Evolutionary conservation across 2,888 invertebrate species (phyloP).

Genomic region (Cepaea hortensis): DNA sequence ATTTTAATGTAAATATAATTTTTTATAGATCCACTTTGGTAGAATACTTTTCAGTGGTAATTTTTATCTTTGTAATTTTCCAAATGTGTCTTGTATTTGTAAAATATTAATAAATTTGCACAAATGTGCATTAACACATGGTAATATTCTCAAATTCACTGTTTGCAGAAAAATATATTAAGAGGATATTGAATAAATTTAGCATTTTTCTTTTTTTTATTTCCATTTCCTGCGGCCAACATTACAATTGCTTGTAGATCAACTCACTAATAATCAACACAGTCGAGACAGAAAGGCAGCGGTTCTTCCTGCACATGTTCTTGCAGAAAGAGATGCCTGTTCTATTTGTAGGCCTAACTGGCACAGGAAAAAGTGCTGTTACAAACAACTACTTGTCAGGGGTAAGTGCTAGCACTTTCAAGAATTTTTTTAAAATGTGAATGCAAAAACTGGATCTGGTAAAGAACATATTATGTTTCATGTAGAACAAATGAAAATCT

Average conservation of each 20-base stretch:
- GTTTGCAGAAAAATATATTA: background rate
- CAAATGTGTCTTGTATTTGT: too few relatives aligned
- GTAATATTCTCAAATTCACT: background rate
- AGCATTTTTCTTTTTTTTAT: background rate
- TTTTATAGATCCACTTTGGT: background rate
- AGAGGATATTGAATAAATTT: too few relatives aligned
- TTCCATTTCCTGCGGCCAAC: background rate
- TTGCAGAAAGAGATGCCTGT: conserved; percentile 66
- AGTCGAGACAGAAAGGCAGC: conserved; percentile 73
- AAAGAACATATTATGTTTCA: too few relatives aligned
- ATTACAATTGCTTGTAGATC: conserved; percentile 54
- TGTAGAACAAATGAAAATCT: too few relatives aligned
- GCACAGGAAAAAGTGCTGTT: conserved; percentile 75
- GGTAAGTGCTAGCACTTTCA: conserved; percentile 6
- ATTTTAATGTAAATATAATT: background rate
- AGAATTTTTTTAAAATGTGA: too few relatives aligned
- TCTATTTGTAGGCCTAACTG: conserved; percentile 75
- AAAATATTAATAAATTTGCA: too few relatives aligned
- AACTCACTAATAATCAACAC: conserved; percentile 74
- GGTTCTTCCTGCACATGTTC: conserved; percentile 72
- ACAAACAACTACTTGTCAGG: conserved; percentile 72
- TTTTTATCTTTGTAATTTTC: background rate
- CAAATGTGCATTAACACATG: background rate
- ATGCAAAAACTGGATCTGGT: too few relatives aligned
- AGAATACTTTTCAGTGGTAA: background rate